Evolutionary conservation across 2,888 invertebrate genomes (phyloP), one percentile per base, ranked within the genome.

Genomic region (Dryocosmus kuriphilus): DNA sequence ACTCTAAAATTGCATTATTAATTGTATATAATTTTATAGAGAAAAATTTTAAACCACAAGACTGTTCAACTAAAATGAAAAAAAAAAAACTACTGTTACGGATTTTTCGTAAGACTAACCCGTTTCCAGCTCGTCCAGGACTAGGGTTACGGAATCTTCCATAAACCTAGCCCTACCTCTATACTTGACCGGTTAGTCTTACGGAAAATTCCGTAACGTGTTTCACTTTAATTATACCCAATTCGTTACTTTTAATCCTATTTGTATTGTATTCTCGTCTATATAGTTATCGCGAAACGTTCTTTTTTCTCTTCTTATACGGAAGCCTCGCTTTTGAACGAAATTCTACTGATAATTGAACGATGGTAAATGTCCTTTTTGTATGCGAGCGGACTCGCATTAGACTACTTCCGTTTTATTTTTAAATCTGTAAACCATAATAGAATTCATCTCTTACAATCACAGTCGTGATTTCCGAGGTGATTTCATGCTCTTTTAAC

Each of bases 391-490:
- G 7, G 51, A 22, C 71, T 71, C 71, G 32, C 32, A 71, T 71
- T 71, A 71, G n/a, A 27, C 16, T 71, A 71, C 51, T 71, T 51
- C 71, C 71, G 71, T 71, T 71, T 71, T 51, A 55, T 71, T 71
- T 71, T 30, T 22, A 32, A 51, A 71, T 71, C 51, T 71, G 51
- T 27, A 71, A 71, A 51, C 51, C 46, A 71, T 51, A n/a, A 71
- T 51, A 71, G 71, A 71, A 71, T 11, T 32, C 67, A 16, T n/a
- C 65, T 65, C 51, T 55, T 55, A n/a, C 46, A 55, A 51, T 71
- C 30, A 71, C n/a, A n/a, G n/a, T n/a, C n/a, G n/a, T n/a, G n/a
- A n/a, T n/a, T n/a, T n/a, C n/a, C n/a, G n/a, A n/a, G n/a, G n/a
- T 46, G 46, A 71, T 71, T 71, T 51, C 32, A 71, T 71, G 51